Evolutionary conservation across 64 coral and sea anemone genomes (phyloP).

Genomic region (Stylophora pistillata): DNA sequence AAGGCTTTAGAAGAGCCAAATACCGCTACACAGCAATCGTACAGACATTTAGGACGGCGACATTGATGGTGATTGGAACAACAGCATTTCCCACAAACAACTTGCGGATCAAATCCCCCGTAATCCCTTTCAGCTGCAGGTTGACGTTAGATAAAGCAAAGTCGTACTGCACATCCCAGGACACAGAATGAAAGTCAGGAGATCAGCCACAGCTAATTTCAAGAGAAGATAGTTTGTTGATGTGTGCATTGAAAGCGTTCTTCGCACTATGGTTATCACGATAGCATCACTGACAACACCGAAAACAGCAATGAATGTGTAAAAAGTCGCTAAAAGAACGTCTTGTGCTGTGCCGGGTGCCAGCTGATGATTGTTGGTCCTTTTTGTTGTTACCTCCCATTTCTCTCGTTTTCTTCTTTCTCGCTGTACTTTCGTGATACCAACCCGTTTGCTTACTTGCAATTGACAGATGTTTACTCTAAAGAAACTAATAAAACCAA

Average conservation of each 20-base stretch:
- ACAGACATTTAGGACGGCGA: neutral
- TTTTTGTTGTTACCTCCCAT: too few species aligned
- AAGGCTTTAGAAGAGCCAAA: neutral
- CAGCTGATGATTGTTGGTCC: too few species aligned
- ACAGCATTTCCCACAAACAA: neutral
- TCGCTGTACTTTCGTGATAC: too few species aligned
- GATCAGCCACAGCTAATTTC: conserved; percentile 31
- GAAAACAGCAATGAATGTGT: neutral
- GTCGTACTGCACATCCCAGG: neutral
- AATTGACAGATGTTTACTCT: too few species aligned
- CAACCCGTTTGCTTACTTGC: too few species aligned
- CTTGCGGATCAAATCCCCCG: neutral
- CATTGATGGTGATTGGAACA: neutral
- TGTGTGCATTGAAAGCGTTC: conserved; percentile 24
- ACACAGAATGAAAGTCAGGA: conserved; percentile 20
- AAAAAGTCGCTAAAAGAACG: neutral
- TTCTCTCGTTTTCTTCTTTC: too few species aligned
- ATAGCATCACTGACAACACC: conserved; percentile 1
- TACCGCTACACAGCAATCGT: neutral
- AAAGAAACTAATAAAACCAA: too few species aligned
- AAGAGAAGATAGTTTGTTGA: conserved; percentile 31
- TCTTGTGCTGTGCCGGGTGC: too few species aligned
- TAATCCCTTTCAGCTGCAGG: neutral
- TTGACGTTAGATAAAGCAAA: neutral
- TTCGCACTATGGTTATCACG: conserved; percentile 8